Conservation (phyloP, 2,113 vertebrate genomes). For the Xiphophorus hellerii region DNA sequence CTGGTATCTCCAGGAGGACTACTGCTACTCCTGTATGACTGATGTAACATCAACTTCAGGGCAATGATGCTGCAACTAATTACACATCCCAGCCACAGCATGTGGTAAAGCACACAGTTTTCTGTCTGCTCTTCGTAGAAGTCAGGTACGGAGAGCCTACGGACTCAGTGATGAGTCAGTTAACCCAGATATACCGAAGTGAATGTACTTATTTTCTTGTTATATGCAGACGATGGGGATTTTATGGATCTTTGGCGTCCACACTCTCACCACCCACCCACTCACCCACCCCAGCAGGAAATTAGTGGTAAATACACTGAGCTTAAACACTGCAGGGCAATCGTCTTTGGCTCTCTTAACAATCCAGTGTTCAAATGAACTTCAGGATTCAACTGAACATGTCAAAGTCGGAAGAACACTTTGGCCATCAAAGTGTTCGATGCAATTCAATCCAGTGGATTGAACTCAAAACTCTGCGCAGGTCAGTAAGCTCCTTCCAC, state of each 20-base stretch:
- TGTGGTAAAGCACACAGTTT: conserved; percentile 1
- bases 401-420: neutral
- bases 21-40: neutral
- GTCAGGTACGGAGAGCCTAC: neutral
- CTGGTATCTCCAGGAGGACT: neutral
- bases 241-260: neutral
- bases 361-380: neutral
- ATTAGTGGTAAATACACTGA: neutral
- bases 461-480: too few relatives aligned
- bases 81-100: neutral
- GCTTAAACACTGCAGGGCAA: neutral
- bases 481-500: too few relatives aligned
- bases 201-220: neutral
- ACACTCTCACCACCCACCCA: too few relatives aligned
- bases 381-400: neutral
- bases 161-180: neutral
- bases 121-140: neutral
- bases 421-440: too few relatives aligned
- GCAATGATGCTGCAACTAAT: conserved; percentile 1
- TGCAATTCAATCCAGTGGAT: neutral
- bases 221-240: neutral
- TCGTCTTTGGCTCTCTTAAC: neutral
- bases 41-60: neutral
- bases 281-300: neutral
- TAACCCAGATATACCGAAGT: neutral